Evolutionary conservation across 2,113 vertebrate genomes (phyloP), one percentile per base, ranked within the genome.

Genomic region (Sisor rabdophorus): DNA sequence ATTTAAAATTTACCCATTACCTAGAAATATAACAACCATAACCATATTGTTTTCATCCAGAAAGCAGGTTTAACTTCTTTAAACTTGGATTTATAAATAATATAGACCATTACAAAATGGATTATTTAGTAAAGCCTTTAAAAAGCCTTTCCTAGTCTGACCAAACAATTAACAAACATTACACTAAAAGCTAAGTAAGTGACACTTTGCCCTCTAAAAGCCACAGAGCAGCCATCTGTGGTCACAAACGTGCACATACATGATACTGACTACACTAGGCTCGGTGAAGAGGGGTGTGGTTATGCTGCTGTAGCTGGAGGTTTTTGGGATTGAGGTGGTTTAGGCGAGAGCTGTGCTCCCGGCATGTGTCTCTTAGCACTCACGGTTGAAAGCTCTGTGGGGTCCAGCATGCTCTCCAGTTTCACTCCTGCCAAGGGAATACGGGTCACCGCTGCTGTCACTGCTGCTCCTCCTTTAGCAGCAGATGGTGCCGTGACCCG

Each of bases 341-440:
- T 92, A 90, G 89, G 87, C 86, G 84, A 76, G 81, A 74, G 59
- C 20, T 81, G 67, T 83, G 88, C 36, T 79, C 86, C 86, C 75
- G 78, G 83, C 87, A 87, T 88, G 92, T 90, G 91, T 93, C 92
- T 93, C 91, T 93, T 92, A 93, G 92, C 92, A 96, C 95, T 98
- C 94, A 98, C 97, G 90, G 97, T 98, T 93, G 97, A 96, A 95
- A 98, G 93, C 85, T 98, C 96, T 82, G 94, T 93, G 86, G 96
- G 94, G 89, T 98, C 95, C 93, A 95, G 92, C 86, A 95, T 92
- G 86, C 84, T 92, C 87, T 94, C 94, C 89, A 89, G 82, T 92
- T 91, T 93, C 87, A 87, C 79, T 87, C 86, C 88, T 82, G 90
- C 90, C 84, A 84, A 83, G 85, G 86, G 87, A 86, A 89, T 82